Conservation (phyloP, 2,113 vertebrate species). For the Bubo blakistoni region DNA sequence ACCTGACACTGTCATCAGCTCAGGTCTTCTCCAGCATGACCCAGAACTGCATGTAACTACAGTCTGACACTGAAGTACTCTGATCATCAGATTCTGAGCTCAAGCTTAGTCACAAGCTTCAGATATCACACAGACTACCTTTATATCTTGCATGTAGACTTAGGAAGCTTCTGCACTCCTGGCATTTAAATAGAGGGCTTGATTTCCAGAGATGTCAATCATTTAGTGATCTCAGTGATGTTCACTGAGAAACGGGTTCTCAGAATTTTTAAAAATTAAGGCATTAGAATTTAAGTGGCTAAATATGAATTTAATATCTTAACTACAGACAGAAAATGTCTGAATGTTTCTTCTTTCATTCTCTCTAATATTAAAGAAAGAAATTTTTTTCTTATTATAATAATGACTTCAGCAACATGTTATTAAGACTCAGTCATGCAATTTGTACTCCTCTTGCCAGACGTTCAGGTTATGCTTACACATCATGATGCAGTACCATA, state of each 20-base stretch:
- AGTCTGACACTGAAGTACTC: not conserved
- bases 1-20: not conserved
- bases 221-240: not conserved
- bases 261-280: not conserved
- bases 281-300: not conserved
- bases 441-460: not conserved
- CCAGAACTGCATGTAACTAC: not conserved
- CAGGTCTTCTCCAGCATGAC: not conserved
- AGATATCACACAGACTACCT: not conserved
- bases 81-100: not conserved
- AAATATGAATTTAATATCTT: not conserved
- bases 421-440: not conserved
- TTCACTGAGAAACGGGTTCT: not conserved
- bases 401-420: not conserved
- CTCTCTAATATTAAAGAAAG: not conserved
- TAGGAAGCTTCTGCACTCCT: rapidly evolving
- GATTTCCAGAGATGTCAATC: not conserved
- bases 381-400: not conserved
- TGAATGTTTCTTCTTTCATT: not conserved
- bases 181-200: not conserved
- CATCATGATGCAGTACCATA: not conserved
- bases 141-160: not conserved
- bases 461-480: not conserved
- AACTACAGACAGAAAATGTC: not conserved
- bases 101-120: not conserved